Conservation (phyloP, 2,797 vertebrate species). For the Hoplostethus mediterraneus region DNA sequence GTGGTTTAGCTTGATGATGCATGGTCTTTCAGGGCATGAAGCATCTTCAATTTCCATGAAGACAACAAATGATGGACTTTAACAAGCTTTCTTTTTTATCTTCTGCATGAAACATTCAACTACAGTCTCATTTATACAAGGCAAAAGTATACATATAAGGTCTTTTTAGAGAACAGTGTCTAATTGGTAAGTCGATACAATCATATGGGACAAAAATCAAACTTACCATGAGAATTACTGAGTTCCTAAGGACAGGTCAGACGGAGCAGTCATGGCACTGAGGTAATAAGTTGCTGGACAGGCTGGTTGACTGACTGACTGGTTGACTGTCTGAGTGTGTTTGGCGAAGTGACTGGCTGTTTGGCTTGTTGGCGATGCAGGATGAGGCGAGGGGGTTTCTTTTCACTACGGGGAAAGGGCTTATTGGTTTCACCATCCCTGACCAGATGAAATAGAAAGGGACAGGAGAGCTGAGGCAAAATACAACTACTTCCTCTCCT, state of each 20-base stretch:
- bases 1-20: no score
- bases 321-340: slow-evolving; percentile 52
- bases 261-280: slow-evolving; percentile 81
- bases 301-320: slow-evolving; percentile 67
- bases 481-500: slow-evolving; percentile 32
- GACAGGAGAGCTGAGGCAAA: slow-evolving; percentile 47
- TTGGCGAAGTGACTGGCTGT: slow-evolving; percentile 42
- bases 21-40: no score
- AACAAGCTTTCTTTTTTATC: neutral
- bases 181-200: neutral
- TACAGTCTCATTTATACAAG: neutral
- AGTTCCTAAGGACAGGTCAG: slow-evolving; percentile 78
- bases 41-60: no score
- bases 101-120: neutral
- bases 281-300: slow-evolving; percentile 79
- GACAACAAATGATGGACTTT: neutral
- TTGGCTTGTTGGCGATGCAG: slow-evolving; percentile 44
- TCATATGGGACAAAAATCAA: neutral
- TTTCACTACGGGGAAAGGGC: slow-evolving; percentile 64
- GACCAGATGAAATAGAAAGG: slow-evolving; percentile 54
- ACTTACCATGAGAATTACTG: slow-evolving; percentile 87
- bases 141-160: neutral
- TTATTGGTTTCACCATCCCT: slow-evolving; percentile 79
- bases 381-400: slow-evolving; percentile 53
- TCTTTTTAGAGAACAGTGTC: neutral